Evolutionary conservation across 2,888 invertebrate species (phyloP), one percentile per base, ranked within the genome.

Genomic region (Netelia virgata): DNA sequence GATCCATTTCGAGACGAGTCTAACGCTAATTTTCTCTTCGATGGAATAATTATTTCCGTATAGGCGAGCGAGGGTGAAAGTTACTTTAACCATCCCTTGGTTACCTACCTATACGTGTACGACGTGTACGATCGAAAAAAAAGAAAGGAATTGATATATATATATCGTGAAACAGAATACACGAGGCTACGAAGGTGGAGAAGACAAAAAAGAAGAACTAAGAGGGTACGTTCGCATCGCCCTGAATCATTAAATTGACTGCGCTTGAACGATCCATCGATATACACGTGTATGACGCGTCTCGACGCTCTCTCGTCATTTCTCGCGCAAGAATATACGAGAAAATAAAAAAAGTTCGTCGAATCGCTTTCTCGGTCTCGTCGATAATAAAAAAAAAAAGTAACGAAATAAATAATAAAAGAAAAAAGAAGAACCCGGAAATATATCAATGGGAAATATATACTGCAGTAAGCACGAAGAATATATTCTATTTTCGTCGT

Each of bases 181-280:
- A 66, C 55, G 53, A 72, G 47, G 20, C 53, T 68, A 18, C 11
- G 47, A 55, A 68, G 20, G n/a, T 43, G 63, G 43, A 59, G 14
- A 77, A 77, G 50, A 66, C 16, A 41, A 41, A 41, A 41, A 20
- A n/a, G 47, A 47, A 64, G 20, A n/a, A 8, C 16, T 36, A 20
- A 16, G 63, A n/a, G 14, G 11, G 50, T n/a, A 43, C 14, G 61
- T 36, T 10, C 41, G 68, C 28, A 8, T 74, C 69, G 57, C 36
- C 20, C 64, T 10, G 78, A 78, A 78, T 84, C 84, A 82, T 84
- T 84, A 84, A 84, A 84, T 84, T 66, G 78, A 70, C 84, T 66
- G 82, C 82, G 84, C 84, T 84, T 82, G 74, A 72, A 64, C 66
- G 84, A 82, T 84, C 84, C 82, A 78, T 75, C 74, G 64, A 61